Base-by-base conservation (phyloP, 2,888 invertebrate genomes). In the Pristionchus maxplancki region DNA sequence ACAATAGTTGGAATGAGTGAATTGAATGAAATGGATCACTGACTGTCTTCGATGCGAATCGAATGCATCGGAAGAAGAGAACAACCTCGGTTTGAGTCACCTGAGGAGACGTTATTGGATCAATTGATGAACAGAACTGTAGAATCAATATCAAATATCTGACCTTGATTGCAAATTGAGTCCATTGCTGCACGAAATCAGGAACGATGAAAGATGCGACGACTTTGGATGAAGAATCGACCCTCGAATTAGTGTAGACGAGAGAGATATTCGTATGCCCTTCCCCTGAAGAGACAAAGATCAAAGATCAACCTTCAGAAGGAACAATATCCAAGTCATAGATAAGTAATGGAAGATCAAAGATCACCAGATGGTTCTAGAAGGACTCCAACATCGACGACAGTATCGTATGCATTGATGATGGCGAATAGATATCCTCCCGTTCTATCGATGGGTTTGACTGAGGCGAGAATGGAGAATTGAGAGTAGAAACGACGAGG, bases 331-430 rank as follows among this genome's bases (percentile, higher is more conserved):
- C n/a, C n/a, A n/a, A n/a, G n/a, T n/a, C n/a, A n/a, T 67, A 28
- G 17, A n/a, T n/a, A n/a, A n/a, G n/a, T n/a, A n/a, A n/a, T n/a
- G n/a, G n/a, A n/a, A 37, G 71, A 71, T 20, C 1, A 40, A 40
- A 6, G 44, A 50, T 58, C 90, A 90, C 93, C 94, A n/a, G 93
- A 90, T 13, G 94, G 91, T 62, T 93, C 92, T 37, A 95, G 84
- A 20, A 93, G 91, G 17, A 95, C 91, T 37, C 97, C 97, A 89
- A 97, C 96, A 95, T 97, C 97, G 11, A 97, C 97, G 37, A 97
- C 96, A 8, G 97, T 98, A 95, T 98, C 98, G 94, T 97, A 96
- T 17, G 98, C 97, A 95, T 98, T 98, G 74, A 98, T 97, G 15
- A 98, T 97, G 64, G 97, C 97, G 95, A 95, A 95, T 87, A 98